Conservation (phyloP, 2,888 invertebrate genomes). For the Anagyrus pseudococci region DNA sequence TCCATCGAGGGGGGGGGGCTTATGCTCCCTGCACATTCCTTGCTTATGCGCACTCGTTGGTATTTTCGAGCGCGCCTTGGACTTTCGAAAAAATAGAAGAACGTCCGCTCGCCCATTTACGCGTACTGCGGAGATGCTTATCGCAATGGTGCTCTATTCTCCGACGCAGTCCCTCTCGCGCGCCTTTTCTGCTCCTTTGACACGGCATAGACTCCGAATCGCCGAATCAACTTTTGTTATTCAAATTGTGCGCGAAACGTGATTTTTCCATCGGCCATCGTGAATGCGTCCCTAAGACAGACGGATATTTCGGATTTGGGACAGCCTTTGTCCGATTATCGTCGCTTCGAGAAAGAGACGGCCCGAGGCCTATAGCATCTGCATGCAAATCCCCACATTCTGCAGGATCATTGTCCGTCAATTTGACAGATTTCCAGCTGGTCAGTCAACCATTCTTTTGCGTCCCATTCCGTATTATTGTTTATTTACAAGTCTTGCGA, state of each 20-base stretch:
- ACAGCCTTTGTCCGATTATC: neutral
- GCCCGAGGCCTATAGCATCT: neutral
- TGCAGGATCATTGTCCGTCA: slow-evolving; percentile 15
- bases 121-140: neutral
- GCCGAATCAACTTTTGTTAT: slow-evolving; percentile 9
- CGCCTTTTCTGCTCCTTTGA: too few species aligned
- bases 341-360: neutral
- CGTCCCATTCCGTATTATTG: too few species aligned
- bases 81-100: too few species aligned
- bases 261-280: slow-evolving; percentile 12
- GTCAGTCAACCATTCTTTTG: neutral
- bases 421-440: slow-evolving; percentile 11
- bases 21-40: neutral
- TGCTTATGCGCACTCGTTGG: neutral
- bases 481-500: too few species aligned
- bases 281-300: neutral
- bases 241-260: slow-evolving; percentile 14
- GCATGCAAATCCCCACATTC: neutral
- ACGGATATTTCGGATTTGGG: neutral
- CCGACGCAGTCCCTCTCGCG: too few species aligned
- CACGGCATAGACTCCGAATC: too few species aligned
- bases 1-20: neutral
- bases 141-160: too few species aligned
- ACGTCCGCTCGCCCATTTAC: neutral
- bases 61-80: slow-evolving; percentile 1